Evolutionary conservation across 2,888 invertebrate genomes (phyloP).

Genomic region (Leuctra nigra): DNA sequence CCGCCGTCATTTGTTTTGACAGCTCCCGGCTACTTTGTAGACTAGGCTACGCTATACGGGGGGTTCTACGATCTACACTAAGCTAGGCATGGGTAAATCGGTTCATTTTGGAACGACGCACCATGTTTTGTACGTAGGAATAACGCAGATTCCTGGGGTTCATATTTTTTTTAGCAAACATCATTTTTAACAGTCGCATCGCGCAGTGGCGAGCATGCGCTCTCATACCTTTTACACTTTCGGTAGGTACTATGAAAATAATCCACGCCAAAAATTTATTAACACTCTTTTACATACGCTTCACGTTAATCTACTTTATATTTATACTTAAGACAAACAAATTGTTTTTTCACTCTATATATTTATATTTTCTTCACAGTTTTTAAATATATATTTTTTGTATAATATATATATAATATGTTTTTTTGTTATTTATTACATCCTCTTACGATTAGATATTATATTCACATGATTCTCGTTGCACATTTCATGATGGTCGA

Average conservation of each 20-base stretch:
- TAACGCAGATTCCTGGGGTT: constrained; percentile 15
- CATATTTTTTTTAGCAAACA: constrained; percentile 18
- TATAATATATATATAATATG: constrained; percentile 10
- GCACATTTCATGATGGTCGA: background rate
- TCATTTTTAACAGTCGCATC: background rate
- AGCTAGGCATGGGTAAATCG: background rate
- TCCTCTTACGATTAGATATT: background rate
- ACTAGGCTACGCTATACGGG: background rate
- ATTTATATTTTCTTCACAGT: constrained; percentile 15
- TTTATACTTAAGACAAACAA: constrained; percentile 24
- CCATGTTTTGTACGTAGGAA: constrained; percentile 30
- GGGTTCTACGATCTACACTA: background rate
- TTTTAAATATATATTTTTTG: constrained; percentile 6
- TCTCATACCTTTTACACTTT: too few species aligned
- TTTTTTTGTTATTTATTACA: background rate
- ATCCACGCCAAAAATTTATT: constrained; percentile 28
- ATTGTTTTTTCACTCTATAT: constrained; percentile 24
- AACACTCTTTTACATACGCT: constrained; percentile 23
- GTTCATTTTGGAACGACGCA: constrained; percentile 23
- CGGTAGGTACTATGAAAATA: constrained; percentile 31
- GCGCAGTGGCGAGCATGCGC: too few species aligned
- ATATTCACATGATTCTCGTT: constrained; percentile 8
- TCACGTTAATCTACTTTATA: constrained; percentile 23
- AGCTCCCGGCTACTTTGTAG: background rate
- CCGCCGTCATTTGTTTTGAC: background rate